Conservation (phyloP, 2,888 invertebrate genomes). For the Ceramica pisi region DNA sequence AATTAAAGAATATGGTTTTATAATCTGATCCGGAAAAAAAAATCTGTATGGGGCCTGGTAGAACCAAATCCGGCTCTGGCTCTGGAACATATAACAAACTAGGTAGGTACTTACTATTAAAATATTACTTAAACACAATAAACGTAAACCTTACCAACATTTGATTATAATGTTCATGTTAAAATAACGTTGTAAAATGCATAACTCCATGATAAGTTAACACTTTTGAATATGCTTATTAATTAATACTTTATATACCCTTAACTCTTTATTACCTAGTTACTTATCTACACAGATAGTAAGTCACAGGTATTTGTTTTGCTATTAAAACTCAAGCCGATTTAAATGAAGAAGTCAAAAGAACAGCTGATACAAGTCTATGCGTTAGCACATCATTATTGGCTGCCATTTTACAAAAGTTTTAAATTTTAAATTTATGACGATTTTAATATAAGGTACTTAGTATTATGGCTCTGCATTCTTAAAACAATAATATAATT, state of each 20-base stretch:
- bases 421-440: no score
- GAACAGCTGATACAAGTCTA: not conserved
- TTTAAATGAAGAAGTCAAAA: not conserved
- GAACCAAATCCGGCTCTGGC: not conserved
- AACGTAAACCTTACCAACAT: slow-evolving; percentile 12
- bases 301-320: not conserved
- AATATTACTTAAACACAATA: slow-evolving; percentile 2
- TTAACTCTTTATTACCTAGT: not conserved
- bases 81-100: not conserved
- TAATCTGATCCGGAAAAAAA: no score
- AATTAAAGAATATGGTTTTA: no score
- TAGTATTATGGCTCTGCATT: not conserved
- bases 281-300: not conserved
- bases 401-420: not conserved
- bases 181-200: slow-evolving; percentile 9
- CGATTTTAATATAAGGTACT: not conserved
- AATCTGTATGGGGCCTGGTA: not conserved
- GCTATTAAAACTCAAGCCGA: not conserved
- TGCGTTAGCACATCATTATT: not conserved
- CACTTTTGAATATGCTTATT: not conserved
- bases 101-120: not conserved
- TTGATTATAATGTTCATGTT: slow-evolving; percentile 5
- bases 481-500: not conserved
- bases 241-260: not conserved
- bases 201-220: not conserved